Base-by-base conservation (phyloP, 2,888 invertebrate species). In the Cordylochernes scorpioides region DNA sequence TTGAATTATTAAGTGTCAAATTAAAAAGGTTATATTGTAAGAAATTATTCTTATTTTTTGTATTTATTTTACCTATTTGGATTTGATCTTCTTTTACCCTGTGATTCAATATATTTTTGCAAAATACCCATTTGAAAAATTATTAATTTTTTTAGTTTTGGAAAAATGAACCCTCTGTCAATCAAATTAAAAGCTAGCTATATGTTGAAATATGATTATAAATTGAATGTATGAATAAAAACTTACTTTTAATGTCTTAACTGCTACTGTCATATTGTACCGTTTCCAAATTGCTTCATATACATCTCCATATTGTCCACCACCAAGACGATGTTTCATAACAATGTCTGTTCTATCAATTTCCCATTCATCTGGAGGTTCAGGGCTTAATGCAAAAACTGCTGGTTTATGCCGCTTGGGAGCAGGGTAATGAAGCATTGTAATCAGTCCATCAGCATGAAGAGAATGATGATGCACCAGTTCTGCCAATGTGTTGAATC, bases 391-490 rank as follows among this genome's bases (percentile, higher is more conserved):
- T 5, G 36, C 38, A 32, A 38, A 40, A 13, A 39, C 36, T 12
- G 40, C 30, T 16, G 82, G 82, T 57, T 86, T 84, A 57, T 78
- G 78, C 50, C 80, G 71, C 59, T 84, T 97, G 29, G 91, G 86
- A 34, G 91, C 94, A 26, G 97, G 97, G 61, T 97, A 99, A 39
- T 94, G 62, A 33, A 99, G 63, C 49, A 86, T 86, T 30, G 91
- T 91, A 47, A 94, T 88, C 40, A 97, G 66, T 24, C 97, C 97
- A 59, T 94, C 94, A 3, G 91, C 77, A 40, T 67, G 65, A 59
- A 84, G 73, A 38, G 88, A 86, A 60, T 99, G 97, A 58, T 97
- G 94, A 57, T 94, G 94, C 19, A 97, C 88, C 45, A 99, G 63
- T 58, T 97, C 91, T 3, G 91, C 91, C 41, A 99, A 62, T 3